Percentiles rank a stretch among this genome's conserved stretches.
Conservation (phyloP, 2,113 vertebrate species). For the Ailuropoda melanoleuca region DNA sequence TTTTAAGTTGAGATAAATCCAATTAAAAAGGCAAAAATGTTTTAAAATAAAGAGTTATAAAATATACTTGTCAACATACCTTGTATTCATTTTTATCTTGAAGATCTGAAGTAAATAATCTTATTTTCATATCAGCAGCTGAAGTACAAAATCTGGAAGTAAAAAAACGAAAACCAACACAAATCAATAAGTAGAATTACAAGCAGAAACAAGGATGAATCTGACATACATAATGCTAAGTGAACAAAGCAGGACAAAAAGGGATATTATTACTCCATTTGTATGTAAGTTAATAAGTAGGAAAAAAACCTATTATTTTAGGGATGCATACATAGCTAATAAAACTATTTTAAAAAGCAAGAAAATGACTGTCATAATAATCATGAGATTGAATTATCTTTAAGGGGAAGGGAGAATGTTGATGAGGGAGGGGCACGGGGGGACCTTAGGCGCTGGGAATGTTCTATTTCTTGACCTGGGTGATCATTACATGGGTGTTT, state of each 20-base stretch:
- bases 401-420: neutral
- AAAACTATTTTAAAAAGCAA: neutral
- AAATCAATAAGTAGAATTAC: neutral
- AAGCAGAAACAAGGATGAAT: neutral
- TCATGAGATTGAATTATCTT: neutral
- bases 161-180: neutral
- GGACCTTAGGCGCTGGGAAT: too few species aligned
- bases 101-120: conserved; percentile 94
- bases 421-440: neutral
- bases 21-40: conserved; percentile 24
- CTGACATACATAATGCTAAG: neutral
- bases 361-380: neutral
- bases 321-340: neutral
- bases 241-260: neutral
- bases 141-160: conserved; percentile 94
- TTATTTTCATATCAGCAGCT: conserved; percentile 92
- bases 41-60: conserved; percentile 30
- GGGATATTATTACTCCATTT: neutral
- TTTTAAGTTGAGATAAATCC: neutral
- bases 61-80: conserved; percentile 84
- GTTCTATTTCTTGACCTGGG: neutral
- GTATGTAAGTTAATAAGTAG: neutral
- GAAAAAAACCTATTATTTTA: neutral
- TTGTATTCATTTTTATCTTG: conserved; percentile 93
- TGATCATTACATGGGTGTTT: neutral